These are phyloP conservation scores for Corythornis madagascariensis DNA, from an alignment of 2,113 vertebrate genomes.

Conservation along the genomic window DNA sequence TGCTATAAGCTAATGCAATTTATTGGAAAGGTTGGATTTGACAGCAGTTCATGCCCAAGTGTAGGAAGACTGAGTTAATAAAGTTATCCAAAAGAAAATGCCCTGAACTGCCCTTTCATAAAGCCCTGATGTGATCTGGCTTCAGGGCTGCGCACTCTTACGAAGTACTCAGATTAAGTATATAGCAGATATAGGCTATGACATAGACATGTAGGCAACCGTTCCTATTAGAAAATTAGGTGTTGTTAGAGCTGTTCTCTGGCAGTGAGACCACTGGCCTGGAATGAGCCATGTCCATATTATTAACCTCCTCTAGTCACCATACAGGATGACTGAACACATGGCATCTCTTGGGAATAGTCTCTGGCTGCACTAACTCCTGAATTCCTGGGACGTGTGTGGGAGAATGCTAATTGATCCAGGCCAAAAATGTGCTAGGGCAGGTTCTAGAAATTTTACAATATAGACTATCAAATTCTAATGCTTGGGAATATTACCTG, in stretches of 20 bases:
- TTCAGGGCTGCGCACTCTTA: neutral
- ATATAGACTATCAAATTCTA: slow-evolving; percentile 50
- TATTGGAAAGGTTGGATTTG: neutral
- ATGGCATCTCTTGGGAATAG: neutral
- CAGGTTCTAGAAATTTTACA: slow-evolving; percentile 61
- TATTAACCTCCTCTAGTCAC: neutral
- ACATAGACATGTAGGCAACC: neutral
- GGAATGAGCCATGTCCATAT: neutral
- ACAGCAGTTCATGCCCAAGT: neutral
- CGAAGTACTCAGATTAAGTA: neutral
- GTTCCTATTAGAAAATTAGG: neutral
- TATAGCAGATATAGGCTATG: neutral
- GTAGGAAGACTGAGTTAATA: neutral
- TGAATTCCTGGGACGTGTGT: neutral
- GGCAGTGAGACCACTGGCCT: neutral
- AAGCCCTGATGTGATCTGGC: neutral
- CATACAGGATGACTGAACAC: neutral
- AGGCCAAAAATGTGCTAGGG: slow-evolving; percentile 57
- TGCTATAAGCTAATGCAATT: neutral
- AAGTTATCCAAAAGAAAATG: neutral
- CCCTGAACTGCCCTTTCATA: neutral
- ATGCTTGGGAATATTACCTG: slow-evolving; percentile 55
- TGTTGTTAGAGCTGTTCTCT: neutral
- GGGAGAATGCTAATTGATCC: slow-evolving; percentile 50
- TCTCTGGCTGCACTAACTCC: slow-evolving; percentile 1